Base-by-base conservation (phyloP, 1,140 invertebrate genomes). In the Trissolcus basalis region DNA sequence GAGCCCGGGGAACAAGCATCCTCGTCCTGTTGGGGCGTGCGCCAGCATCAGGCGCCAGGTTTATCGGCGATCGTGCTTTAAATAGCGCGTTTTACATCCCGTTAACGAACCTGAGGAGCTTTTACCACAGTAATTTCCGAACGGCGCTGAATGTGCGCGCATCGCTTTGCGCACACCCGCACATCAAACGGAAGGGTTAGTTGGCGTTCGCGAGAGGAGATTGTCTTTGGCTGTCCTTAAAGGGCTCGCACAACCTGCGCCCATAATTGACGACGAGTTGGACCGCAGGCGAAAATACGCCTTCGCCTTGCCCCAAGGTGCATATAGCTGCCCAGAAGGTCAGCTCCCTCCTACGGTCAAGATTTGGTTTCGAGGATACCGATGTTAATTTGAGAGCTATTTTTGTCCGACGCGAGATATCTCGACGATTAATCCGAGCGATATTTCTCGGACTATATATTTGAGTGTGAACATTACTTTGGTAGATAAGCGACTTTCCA, bases 71-170 rank as follows among this genome's bases (percentile, higher is more conserved):
- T 70, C 43, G 58, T 44, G 13, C 59, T 56, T 58, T 41, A 61
- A 71, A 63, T 56, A 51, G 68, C 51, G 9, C 68, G 8, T 63
- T 63, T 71, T 63, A 59, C 19, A 58, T 58, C 45, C 35, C 39
- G 41, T 63, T 71, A 63, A 71, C 53, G 39, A 63, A 58, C 60
- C 27, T 54, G 13, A 64, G 59, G 58, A 72, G 59, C 48, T 49
- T 50, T 71, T 48, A 44, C 59, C 68, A 58, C 53, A 56, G 59
- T 36, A 72, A 72, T 72, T 64, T 59, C 47, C 60, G 39, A 63
- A 44, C 50, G 43, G 44, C 68, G 68, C 12, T 19, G 69, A 47
- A 58, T 63, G 56, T 61, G 44, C 53, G 68, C 45, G 56, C 49
- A 41, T 1, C 12, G 48, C 19, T 44, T 9, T 60, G 56, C 58